Conservation (phyloP, 35 echinoderm and acorn worm species). For the Amphiura filiformis region DNA sequence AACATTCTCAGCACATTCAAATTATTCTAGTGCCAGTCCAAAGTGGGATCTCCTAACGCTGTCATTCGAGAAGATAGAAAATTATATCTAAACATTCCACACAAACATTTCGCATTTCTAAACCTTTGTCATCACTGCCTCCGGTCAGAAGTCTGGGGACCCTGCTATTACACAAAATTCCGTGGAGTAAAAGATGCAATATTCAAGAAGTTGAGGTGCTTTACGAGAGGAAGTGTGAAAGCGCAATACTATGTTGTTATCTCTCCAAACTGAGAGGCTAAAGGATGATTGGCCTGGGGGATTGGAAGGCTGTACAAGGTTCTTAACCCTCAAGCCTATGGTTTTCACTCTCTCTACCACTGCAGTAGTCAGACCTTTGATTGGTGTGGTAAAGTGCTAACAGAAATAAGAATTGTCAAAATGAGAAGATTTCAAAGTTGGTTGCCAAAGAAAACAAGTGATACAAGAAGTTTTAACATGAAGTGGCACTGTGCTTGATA, state of each 20-base stretch:
- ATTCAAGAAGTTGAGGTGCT: conserved; percentile 2
- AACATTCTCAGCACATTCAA: too few species aligned
- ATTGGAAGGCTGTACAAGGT: background rate
- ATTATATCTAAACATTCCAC: conserved; percentile 1
- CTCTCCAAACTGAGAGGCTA: conserved; percentile 1
- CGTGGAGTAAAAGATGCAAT: background rate
- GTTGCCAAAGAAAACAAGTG: too few species aligned
- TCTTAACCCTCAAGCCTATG: background rate
- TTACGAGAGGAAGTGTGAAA: background rate
- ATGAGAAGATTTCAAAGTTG: too few species aligned
- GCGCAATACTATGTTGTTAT: background rate
- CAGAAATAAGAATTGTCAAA: too few species aligned
- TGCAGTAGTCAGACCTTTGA: too few species aligned
- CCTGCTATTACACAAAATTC: background rate
- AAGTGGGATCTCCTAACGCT: background rate
- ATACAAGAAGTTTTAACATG: too few species aligned
- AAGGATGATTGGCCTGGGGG: background rate
- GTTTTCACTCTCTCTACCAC: too few species aligned
- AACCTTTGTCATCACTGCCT: background rate
- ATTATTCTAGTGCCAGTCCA: too few species aligned
- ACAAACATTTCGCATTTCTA: conserved; percentile 2
- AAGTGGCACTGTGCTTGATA: too few species aligned
- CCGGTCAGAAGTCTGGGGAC: conserved; percentile 2
- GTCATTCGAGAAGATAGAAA: background rate
- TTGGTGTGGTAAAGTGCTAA: too few species aligned